Conservation (phyloP, 2,113 vertebrate genomes). For the Reinhardtius hippoglossoides region DNA sequence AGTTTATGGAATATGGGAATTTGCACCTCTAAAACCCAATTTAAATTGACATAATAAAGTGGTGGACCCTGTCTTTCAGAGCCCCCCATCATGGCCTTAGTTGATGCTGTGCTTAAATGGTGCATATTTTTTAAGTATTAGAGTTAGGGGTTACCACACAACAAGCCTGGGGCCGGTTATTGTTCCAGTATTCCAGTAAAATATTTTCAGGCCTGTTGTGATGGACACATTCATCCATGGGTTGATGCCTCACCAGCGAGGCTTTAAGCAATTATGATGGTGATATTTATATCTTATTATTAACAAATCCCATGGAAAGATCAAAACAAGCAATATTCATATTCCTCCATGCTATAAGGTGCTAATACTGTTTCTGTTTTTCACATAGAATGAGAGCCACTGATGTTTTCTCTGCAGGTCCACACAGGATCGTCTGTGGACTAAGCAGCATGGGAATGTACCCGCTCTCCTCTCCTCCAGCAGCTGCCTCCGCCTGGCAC, state of each 20-base stretch:
- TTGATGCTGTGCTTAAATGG: background rate
- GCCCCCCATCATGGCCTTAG: background rate
- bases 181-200: background rate
- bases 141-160: background rate
- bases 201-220: background rate
- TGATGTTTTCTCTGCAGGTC: conserved; percentile 17
- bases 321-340: background rate
- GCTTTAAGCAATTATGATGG: background rate
- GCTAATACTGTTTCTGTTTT: background rate
- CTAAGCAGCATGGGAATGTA: conserved; percentile 38
- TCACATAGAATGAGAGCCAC: background rate
- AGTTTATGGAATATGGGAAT: no score
- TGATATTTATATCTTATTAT: background rate
- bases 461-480: conserved; percentile 13
- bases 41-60: no score
- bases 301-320: background rate
- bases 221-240: background rate
- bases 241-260: background rate
- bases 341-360: background rate
- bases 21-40: background rate
- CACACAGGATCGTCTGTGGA: conserved; percentile 21
- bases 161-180: background rate
- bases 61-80: no score
- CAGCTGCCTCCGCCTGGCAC: conserved; percentile 26
- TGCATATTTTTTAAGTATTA: no score